These are phyloP conservation scores for Coregonus ussuriensis DNA, from an alignment of 2,797 vertebrate species.

Conservation along the genomic window DNA sequence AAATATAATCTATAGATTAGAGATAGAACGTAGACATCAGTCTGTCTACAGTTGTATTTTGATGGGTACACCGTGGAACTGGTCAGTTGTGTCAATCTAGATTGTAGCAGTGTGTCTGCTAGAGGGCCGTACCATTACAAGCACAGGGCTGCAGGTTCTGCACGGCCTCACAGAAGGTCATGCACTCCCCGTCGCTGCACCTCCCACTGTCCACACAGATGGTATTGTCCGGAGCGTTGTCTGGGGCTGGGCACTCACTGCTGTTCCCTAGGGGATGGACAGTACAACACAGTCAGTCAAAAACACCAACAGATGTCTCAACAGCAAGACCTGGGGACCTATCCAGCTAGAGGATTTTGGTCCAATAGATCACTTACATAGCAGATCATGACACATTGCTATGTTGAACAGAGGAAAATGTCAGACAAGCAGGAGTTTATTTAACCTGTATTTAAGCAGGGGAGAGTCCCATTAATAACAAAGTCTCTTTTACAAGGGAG, in stretches of 20 bases:
- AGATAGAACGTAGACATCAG: neutral
- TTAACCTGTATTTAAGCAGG: no score
- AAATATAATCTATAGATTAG: neutral
- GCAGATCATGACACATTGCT: no score
- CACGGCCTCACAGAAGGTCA: conserved; percentile 90
- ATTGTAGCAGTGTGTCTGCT: neutral
- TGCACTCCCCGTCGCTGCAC: conserved; percentile 87
- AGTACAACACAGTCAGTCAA: neutral
- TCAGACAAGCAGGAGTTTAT: no score
- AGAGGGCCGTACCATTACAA: conserved; percentile 82
- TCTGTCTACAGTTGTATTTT: neutral
- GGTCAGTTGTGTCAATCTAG: no score
- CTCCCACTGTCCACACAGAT: conserved; percentile 90
- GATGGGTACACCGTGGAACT: neutral
- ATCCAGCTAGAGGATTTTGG: neutral
- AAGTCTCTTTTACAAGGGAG: no score
- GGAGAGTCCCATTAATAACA: no score
- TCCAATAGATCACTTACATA: no score
- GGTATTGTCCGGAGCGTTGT: conserved; percentile 80
- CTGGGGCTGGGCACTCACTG: conserved; percentile 90
- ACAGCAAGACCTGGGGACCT: neutral
- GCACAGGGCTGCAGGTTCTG: conserved; percentile 84
- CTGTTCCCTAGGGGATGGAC: conserved; percentile 78
- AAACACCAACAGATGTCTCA: neutral
- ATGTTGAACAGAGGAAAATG: no score